A percentile compares a stretch with the other conserved stretches of the same genome.
phyloP scores from a whole-genome alignment of 2,797 vertebrate genomes.

The Tenualosa thibaudeaui region DNA sequence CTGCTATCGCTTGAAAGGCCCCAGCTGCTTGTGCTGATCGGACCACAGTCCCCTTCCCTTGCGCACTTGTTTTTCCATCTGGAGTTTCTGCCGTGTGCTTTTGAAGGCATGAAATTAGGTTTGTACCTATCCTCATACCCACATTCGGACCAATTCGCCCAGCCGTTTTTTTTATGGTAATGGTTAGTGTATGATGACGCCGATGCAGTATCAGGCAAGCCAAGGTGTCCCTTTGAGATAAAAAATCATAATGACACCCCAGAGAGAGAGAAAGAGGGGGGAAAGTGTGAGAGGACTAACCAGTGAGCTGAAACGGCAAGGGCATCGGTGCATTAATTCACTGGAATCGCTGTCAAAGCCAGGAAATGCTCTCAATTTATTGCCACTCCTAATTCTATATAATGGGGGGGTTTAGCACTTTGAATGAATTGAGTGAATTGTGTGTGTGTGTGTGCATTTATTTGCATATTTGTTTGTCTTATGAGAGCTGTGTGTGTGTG shows the following conservation, averaged over 20 bases:
- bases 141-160: slow-evolving; percentile 39
- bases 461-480: background rate
- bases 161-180: slow-evolving; percentile 73
- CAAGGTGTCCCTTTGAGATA: slow-evolving; percentile 77
- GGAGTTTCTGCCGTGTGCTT: slow-evolving; percentile 77
- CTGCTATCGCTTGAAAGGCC: background rate
- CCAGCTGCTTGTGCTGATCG: slow-evolving; percentile 2
- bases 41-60: background rate
- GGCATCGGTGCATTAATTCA: slow-evolving; percentile 52
- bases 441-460: slow-evolving; percentile 5
- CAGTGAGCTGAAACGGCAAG: slow-evolving; percentile 36
- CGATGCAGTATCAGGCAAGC: slow-evolving; percentile 63
- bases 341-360: slow-evolving; percentile 27
- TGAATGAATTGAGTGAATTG: slow-evolving; percentile 38
- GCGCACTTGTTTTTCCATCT: slow-evolving; percentile 50
- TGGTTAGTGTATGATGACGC: slow-evolving; percentile 75
- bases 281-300: slow-evolving; percentile 21
- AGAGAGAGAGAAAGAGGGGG: slow-evolving; percentile 34
- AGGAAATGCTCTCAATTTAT: slow-evolving; percentile 42
- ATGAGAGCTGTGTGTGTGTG: slow-evolving; percentile 19
- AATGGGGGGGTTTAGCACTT: slow-evolving; percentile 23
- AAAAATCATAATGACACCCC: slow-evolving; percentile 58
- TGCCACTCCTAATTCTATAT: slow-evolving; percentile 34
- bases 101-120: slow-evolving; percentile 87
- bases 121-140: slow-evolving; percentile 58